Percentiles rank a stretch among this genome's conserved stretches.
Conservation (phyloP, 2,113 vertebrate species). For the Mustelus asterias region DNA sequence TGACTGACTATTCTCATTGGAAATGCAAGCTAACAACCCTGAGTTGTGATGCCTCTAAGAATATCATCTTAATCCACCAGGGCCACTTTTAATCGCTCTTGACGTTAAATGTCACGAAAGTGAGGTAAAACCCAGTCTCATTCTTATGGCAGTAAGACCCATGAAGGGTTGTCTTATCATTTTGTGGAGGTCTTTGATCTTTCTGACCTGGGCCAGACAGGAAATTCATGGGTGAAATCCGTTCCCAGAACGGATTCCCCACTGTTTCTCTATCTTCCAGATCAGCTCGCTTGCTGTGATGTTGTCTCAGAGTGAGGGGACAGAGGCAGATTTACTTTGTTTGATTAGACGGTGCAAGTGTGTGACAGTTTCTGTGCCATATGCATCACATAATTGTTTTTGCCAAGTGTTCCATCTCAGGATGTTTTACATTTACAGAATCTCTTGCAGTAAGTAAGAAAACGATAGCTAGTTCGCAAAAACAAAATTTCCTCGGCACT, state of each 20-base stretch:
- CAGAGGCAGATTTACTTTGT: neutral
- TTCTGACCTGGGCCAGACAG: slow-evolving; percentile 18
- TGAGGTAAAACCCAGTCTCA: slow-evolving; percentile 17
- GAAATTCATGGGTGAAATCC: slow-evolving; percentile 30
- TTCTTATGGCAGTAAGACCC: neutral
- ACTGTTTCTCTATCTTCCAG: slow-evolving; percentile 17
- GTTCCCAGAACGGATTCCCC: slow-evolving; percentile 33
- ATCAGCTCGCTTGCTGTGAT: slow-evolving; percentile 10
- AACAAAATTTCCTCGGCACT: too few species aligned
- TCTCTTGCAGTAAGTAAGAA: neutral
- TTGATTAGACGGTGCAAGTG: neutral
- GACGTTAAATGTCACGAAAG: neutral
- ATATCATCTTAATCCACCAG: neutral
- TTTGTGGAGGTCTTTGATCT: slow-evolving; percentile 7
- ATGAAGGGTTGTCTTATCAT: slow-evolving; percentile 29
- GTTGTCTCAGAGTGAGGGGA: neutral
- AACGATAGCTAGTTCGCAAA: neutral
- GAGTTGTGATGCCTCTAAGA: neutral
- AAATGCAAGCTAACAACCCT: neutral
- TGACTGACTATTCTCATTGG: neutral
- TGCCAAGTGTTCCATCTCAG: neutral
- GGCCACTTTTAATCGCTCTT: slow-evolving; percentile 17
- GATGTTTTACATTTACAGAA: neutral
- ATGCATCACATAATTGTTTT: neutral
- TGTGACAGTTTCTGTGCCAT: neutral